Base-by-base conservation (phyloP, 2,888 invertebrate species). In the Anodontia alba region DNA sequence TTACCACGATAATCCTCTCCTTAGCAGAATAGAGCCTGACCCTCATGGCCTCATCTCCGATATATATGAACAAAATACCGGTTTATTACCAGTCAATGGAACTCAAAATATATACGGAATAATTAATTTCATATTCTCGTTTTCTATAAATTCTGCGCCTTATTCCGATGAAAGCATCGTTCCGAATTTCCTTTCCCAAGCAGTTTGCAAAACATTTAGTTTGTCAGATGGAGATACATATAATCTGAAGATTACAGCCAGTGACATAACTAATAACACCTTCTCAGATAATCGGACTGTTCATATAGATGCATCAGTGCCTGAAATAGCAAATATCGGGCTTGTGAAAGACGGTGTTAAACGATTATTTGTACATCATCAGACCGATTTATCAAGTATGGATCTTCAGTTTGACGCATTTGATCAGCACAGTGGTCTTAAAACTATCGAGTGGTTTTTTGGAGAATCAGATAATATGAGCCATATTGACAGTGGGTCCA, bases 101-200 rank as follows among this genome's bases (percentile, higher is more conserved):
- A 89, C 88, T 2, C 62, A 49, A 36, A 89, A 89, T 62, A 78
- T 88, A 0, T 31, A 79, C 20, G 89, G 89, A 0, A 76, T 89
- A 0, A 72, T 67, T 0, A 33, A 43, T 8, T 88, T 81, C 66
- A 43, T 62, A 2, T 86, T 76, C 57, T 70, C 67, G 23, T 75
- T 42, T 15, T 10, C 8, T 42, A 42, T 10, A 15, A 42, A 42
- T 42, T 10, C 7, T 42, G 7, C 42, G 15, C 15, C 42, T 42
- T 10, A 10, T 42, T 42, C 66, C 20, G 3, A 38, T 26, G 67
- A 33, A 26, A 49, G 23, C 8, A 7, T 29, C 12, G 68, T 78
- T 1, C 42, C 72, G 0, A 57, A 74, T 15, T 74, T 79, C 3
- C 57, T 38, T 15, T 76, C 66, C 3, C 87, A 87, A 54, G 23